phyloP scores from a whole-genome alignment of 2,113 vertebrate species.

The Mesoclemmys tuberculata region DNA sequence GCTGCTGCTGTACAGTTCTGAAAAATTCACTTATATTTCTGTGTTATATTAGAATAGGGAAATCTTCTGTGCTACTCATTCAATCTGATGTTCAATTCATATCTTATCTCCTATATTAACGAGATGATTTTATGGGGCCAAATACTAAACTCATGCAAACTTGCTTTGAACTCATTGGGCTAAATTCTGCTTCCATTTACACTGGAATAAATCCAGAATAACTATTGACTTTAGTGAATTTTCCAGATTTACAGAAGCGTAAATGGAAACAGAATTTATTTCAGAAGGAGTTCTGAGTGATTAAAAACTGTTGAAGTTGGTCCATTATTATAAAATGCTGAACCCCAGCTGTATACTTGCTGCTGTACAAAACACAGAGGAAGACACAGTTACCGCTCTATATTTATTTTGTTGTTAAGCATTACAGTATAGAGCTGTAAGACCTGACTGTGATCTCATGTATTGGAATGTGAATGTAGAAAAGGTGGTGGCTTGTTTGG shows the following conservation, averaged over 20 bases:
- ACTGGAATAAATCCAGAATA: neutral
- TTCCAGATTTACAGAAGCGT: neutral
- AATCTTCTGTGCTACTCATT: conserved; percentile 17
- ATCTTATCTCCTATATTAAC: conserved; percentile 7
- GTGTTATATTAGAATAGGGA: neutral
- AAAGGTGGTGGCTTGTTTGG: neutral
- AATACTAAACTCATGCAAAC: conserved; percentile 3
- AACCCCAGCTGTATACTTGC: neutral
- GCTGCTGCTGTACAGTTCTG: neutral
- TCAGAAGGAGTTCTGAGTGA: neutral
- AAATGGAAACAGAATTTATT: neutral
- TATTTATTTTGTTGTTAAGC: fast-evolving
- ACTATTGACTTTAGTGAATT: neutral
- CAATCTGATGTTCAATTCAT: conserved; percentile 8
- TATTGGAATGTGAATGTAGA: neutral
- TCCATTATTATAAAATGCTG: neutral
- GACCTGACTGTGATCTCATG: neutral
- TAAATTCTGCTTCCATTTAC: neutral
- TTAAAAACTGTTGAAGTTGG: neutral
- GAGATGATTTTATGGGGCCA: conserved; percentile 23
- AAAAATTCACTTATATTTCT: conserved; percentile 15
- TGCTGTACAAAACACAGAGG: neutral
- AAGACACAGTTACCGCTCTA: neutral
- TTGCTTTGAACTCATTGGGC: neutral
- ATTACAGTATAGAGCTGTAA: neutral